Percentiles rank a stretch among this genome's conserved stretches.
Conservation (phyloP, 2,113 vertebrate genomes). For the Bufo gargarizans region DNA sequence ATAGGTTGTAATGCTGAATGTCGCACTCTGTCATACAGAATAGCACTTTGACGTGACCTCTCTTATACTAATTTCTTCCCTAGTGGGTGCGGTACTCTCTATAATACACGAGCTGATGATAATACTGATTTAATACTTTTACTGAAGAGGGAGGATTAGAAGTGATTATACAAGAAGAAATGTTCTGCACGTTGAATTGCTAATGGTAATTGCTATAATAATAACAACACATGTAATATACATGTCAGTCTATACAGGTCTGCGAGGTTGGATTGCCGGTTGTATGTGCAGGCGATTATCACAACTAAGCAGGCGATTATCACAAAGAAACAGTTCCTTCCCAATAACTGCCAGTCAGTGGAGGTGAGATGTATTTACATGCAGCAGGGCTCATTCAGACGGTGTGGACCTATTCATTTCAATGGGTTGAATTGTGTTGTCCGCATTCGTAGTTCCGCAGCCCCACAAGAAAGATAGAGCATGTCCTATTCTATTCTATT, state of each 20-base stretch:
- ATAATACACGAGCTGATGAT: conserved; percentile 1
- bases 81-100: not conserved
- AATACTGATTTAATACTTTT: conserved; percentile 13
- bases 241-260: not conserved
- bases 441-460: too few species aligned
- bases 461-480: too few species aligned
- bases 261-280: not conserved
- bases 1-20: not conserved
- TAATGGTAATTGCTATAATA: not conserved
- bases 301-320: too few species aligned
- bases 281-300: not conserved
- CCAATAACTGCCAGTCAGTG: too few species aligned
- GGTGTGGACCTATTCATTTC: too few species aligned
- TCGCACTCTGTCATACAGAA: not conserved
- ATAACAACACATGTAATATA: not conserved
- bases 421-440: too few species aligned
- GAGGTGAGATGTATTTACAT: too few species aligned
- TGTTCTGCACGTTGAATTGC: not conserved
- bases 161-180: not conserved
- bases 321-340: too few species aligned
- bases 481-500: too few species aligned
- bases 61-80: conserved; percentile 9
- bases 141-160: conserved; percentile 9
- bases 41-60: not conserved
- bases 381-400: too few species aligned